These are phyloP conservation scores for Chinchilla lanigera DNA, from an alignment of 2,113 vertebrate genomes.

Conservation along the genomic window DNA sequence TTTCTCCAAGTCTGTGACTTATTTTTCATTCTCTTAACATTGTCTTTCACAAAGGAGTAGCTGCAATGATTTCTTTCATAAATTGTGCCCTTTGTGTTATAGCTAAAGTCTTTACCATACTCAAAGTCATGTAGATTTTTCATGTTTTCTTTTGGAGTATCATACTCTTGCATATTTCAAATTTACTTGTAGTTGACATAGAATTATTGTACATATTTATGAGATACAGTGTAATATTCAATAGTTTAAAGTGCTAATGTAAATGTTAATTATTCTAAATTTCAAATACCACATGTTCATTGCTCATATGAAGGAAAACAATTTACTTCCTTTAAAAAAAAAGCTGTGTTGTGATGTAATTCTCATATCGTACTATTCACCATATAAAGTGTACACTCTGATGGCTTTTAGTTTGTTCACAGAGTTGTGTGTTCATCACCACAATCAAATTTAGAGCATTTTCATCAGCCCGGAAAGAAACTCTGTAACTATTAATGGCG, in stretches of 20 bases:
- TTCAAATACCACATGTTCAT: background rate
- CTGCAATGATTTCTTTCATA: background rate
- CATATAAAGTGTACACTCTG: background rate
- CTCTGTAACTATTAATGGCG: background rate
- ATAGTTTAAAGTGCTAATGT: background rate
- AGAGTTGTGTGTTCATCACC: background rate
- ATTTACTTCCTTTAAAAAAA: background rate
- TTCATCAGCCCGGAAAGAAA: background rate
- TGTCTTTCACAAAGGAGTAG: background rate
- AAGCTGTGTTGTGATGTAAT: background rate
- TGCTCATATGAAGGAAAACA: background rate
- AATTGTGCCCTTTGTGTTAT: background rate
- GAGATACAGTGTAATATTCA: background rate
- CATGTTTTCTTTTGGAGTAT: background rate
- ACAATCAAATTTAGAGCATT: background rate
- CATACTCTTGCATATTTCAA: background rate
- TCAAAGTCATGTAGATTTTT: constrained; percentile 14
- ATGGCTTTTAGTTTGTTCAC: background rate
- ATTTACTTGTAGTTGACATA: background rate
- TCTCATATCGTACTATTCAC: background rate
- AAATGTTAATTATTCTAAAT: background rate
- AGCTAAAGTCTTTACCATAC: background rate
- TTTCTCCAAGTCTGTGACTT: background rate
- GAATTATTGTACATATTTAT: background rate
- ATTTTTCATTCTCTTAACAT: background rate